phyloP scores from a whole-genome alignment of 1,140 invertebrate species.

The Listronotus oregonensis region DNA sequence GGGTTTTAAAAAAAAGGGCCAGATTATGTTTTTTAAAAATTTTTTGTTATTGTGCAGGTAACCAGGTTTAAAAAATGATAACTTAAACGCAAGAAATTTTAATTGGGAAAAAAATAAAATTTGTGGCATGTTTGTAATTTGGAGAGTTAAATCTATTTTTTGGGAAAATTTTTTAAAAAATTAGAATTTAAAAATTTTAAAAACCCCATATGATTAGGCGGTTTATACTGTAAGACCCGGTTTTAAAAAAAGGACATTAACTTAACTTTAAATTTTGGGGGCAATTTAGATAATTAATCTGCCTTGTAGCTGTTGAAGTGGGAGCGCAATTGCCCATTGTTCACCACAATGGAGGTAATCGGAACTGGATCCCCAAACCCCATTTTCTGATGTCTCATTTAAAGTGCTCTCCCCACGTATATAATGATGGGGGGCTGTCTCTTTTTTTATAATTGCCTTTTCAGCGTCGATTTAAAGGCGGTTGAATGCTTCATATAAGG shows the following conservation, averaged over 20 bases:
- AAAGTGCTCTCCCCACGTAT: conserved; percentile 44
- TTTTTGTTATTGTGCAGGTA: too few relatives aligned
- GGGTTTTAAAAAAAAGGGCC: too few relatives aligned
- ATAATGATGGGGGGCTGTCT: conserved; percentile 46
- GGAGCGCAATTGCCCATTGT: conserved; percentile 56
- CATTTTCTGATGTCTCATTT: conserved; percentile 51
- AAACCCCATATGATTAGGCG: conserved; percentile 32
- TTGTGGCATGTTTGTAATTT: too few relatives aligned
- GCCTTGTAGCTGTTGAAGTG: conserved; percentile 55
- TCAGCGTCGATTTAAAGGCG: conserved; percentile 35
- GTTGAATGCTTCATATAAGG: conserved; percentile 24
- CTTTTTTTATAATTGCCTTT: conserved; percentile 49
- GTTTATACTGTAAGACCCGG: conserved; percentile 43
- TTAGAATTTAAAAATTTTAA: conserved; percentile 20
- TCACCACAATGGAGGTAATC: conserved; percentile 55
- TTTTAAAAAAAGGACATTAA: conserved; percentile 54
- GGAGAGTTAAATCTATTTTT: too few relatives aligned
- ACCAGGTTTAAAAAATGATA: too few relatives aligned
- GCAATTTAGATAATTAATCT: conserved; percentile 60
- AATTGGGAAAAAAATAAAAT: too few relatives aligned
- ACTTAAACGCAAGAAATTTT: too few relatives aligned
- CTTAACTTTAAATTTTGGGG: conserved; percentile 59
- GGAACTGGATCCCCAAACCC: conserved; percentile 50
- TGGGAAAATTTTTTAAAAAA: too few relatives aligned
- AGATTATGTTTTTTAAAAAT: too few relatives aligned